Evolutionary conservation across 23 tunicate species (phyloP).

Genomic region (Clavelina lepadiformis): DNA sequence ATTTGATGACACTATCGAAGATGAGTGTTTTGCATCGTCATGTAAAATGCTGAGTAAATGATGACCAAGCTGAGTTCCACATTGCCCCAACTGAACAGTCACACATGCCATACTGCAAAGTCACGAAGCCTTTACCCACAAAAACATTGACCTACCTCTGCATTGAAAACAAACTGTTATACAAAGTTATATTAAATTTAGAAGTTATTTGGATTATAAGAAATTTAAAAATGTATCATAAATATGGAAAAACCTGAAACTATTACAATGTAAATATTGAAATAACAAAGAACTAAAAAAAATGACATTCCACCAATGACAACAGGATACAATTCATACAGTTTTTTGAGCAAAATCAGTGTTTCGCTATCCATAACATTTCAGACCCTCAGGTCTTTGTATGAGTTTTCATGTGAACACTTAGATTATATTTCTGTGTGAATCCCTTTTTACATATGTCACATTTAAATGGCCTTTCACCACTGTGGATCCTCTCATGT

Average conservation of each 20-base stretch:
- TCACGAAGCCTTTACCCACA: not conserved
- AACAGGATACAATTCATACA: too few relatives aligned
- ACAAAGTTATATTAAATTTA: not conserved
- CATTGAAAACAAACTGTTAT: not conserved
- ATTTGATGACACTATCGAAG: not conserved
- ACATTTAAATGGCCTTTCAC: not conserved
- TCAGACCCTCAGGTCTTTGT: not conserved
- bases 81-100: constrained; percentile 81
- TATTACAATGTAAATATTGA: not conserved
- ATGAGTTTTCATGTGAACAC: not conserved
- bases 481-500: not conserved
- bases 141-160: not conserved
- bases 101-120: constrained; percentile 27
- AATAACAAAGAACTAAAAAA: not conserved
- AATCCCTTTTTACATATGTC: not conserved
- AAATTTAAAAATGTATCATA: too few relatives aligned
- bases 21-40: constrained; percentile 48
- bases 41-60: constrained; percentile 42
- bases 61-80: constrained; percentile 94
- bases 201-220: too few relatives aligned
- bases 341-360: too few relatives aligned
- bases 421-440: not conserved
- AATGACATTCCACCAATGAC: not conserved
- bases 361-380: not conserved
- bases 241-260: too few relatives aligned